Evolutionary conservation across 37 sponge, comb jelly and placozoan species (phyloP).

Genomic region (Cliona cf. orientalis): DNA sequence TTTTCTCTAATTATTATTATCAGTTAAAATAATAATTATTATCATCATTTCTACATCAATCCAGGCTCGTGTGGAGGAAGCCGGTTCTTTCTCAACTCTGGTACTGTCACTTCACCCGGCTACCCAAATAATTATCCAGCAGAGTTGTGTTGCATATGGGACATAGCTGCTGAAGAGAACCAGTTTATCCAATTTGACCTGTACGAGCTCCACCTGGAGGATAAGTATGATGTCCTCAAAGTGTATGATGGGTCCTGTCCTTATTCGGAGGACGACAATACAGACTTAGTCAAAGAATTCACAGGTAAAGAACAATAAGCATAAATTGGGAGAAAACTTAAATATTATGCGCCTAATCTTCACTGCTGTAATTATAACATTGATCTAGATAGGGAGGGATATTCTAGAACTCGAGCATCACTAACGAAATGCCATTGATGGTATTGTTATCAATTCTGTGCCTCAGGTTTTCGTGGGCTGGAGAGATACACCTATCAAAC

Average conservation of each 20-base stretch:
- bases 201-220: constrained; percentile 10
- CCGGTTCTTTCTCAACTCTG: background rate
- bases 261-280: background rate
- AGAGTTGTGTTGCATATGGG: constrained; percentile 48
- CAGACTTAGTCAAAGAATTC: constrained; percentile 1
- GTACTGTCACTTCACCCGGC: constrained; percentile 32
- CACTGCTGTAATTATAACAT: no score
- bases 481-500: background rate
- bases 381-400: no score
- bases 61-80: constrained; percentile 55
- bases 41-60: background rate
- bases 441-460: no score
- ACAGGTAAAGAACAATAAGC: constrained; percentile 39
- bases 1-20: no score
- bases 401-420: no score
- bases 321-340: no score
- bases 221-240: constrained; percentile 27
- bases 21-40: background rate
- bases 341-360: no score
- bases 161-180: constrained; percentile 5
- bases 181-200: constrained; percentile 19
- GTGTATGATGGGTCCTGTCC: constrained; percentile 39
- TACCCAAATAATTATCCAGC: constrained; percentile 38
- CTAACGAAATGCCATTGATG: no score
- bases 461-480: constrained; percentile 14